Conservation (phyloP, 1,140 invertebrate genomes). For the Dreissena polymorpha region DNA sequence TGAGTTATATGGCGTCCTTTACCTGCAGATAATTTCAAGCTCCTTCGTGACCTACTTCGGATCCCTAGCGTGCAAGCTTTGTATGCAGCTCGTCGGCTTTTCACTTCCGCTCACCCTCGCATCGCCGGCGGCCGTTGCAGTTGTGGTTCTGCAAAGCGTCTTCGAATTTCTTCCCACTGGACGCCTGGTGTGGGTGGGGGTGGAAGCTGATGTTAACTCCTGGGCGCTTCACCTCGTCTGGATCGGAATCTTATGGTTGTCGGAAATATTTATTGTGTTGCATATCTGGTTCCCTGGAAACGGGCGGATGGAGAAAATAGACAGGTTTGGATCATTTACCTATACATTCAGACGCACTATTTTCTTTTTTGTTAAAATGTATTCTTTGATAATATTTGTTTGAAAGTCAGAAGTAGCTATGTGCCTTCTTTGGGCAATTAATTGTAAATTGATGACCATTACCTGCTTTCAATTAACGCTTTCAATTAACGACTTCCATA, state of each 20-base stretch:
- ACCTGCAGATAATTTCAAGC: slow-evolving; percentile 60
- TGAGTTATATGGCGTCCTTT: slow-evolving; percentile 64
- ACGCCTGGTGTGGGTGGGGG: slow-evolving; percentile 66
- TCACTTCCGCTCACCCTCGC: slow-evolving; percentile 72
- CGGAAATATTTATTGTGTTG: slow-evolving; percentile 97
- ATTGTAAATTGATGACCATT: too few species aligned
- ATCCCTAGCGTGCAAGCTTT: slow-evolving; percentile 75
- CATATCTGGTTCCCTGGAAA: slow-evolving; percentile 99
- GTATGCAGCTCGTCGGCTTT: slow-evolving; percentile 76
- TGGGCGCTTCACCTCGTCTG: slow-evolving; percentile 77
- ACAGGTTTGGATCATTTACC: slow-evolving; percentile 83
- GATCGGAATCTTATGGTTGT: slow-evolving; percentile 89
- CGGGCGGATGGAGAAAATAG: slow-evolving; percentile 96
- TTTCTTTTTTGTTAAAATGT: too few species aligned
- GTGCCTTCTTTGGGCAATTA: too few species aligned
- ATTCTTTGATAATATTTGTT: too few species aligned
- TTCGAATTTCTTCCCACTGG: slow-evolving; percentile 58
- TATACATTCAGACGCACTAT: too few species aligned
- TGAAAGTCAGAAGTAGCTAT: too few species aligned
- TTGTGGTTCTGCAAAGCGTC: slow-evolving; percentile 63
- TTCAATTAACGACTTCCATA: too few species aligned
- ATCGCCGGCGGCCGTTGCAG: slow-evolving; percentile 66
- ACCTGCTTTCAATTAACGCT: too few species aligned
- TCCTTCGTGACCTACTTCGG: slow-evolving; percentile 70
- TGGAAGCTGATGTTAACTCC: slow-evolving; percentile 51